These are phyloP conservation scores for Manis pentadactyla DNA, from an alignment of 2,797 vertebrate species.

Conservation along the genomic window DNA sequence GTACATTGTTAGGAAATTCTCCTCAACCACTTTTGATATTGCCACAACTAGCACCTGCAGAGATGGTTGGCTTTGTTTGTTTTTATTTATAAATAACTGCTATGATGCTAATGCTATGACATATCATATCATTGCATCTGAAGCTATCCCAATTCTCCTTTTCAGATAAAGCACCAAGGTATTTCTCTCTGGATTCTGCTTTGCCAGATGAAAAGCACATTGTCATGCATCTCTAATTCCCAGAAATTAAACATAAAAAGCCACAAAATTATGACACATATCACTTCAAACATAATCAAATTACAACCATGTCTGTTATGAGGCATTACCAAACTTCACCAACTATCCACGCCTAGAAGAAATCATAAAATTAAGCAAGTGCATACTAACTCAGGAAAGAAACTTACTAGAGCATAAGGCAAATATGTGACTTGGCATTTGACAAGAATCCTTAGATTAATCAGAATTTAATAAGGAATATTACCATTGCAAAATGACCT, in stretches of 20 bases:
- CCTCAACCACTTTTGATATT: not conserved
- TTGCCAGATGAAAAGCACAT: not conserved
- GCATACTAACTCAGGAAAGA: not conserved
- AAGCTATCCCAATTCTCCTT: not conserved
- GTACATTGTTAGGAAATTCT: not conserved
- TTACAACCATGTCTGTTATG: not conserved
- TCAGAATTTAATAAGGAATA: conserved; percentile 32
- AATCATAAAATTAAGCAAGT: conserved; percentile 42
- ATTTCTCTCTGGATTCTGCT: not conserved
- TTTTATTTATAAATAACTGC: conserved; percentile 9
- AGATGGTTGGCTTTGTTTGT: not conserved
- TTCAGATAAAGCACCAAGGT: not conserved
- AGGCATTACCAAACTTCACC: not conserved
- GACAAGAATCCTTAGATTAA: conserved; percentile 9
- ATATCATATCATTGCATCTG: not conserved
- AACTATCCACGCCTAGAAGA: not conserved
- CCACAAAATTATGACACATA: not conserved
- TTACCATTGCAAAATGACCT: not conserved
- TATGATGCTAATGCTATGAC: not conserved
- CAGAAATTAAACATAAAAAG: conserved; percentile 1
- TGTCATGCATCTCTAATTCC: not conserved
- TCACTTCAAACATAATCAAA: not conserved
- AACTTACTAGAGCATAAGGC: conserved; percentile 1
- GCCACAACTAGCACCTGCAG: not conserved
- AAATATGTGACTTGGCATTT: conserved; percentile 11